Base-by-base conservation (phyloP, 2,797 vertebrate genomes). In the Schizothorax lantsangensis region DNA sequence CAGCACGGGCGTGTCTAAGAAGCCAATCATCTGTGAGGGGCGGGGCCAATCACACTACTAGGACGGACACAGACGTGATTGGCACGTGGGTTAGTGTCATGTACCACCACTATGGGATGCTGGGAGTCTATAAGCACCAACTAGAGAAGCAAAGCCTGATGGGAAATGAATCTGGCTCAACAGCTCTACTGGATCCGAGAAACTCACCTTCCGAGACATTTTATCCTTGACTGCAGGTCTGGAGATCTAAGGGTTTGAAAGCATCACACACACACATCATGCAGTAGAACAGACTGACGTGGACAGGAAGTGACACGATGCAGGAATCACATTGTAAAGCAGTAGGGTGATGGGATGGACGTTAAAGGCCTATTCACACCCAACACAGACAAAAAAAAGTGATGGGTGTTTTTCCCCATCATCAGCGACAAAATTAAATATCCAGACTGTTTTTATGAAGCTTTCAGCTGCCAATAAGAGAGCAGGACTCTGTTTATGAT, bases 201-300 rank as follows among this genome's bases (percentile, higher is more conserved):
- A 81, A 92, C 95, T 95, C 95, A 95, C 95, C 95, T 95, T 95
- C 10, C 94, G 92, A 47, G 93, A 94, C 92, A 95, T 90, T 95
- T 94, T 95, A 92, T 95, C 94, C 93, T 95, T 94, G 93, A 94
- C 93, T 92, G 95, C 90, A 94, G 93, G 92, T 94, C 95, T 94
- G 91, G 94, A 91, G 92, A 95, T 96, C 95, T 96, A 95, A 93
- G 83, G 93, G 94, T 93, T 93, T 92, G 92, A 95, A 93, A 96
- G 94, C 91, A 94, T 94, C 95, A 95, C 89, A 94, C 87, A 81
- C 71, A 86, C 89, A 93, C 83, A 88, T 93, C 94, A 95, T 94
- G 93, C 92, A 95, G 91, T 85, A 92, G 90, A 93, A 91, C 14
- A 89, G 81, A 87, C 64, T 47, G 43, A 83, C 30, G 74, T 75